Conservation (phyloP, 2,113 vertebrate species). For the Oncorhynchus kisutch region DNA sequence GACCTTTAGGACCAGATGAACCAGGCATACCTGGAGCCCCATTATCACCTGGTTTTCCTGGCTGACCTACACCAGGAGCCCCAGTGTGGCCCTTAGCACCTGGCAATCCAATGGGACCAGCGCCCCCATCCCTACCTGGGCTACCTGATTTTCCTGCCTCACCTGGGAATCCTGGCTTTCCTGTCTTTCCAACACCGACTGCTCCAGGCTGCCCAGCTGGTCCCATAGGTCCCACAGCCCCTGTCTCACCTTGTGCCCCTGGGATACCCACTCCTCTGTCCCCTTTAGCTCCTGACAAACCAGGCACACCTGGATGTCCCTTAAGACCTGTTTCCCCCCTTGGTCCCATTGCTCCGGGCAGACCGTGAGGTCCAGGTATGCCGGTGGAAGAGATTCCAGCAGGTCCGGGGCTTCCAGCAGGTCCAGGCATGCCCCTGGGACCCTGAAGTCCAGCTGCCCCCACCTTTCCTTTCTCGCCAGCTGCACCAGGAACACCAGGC, state of each 20-base stretch:
- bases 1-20: conserved; percentile 70
- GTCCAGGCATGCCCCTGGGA: conserved; percentile 83
- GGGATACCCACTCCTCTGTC: conserved; percentile 82
- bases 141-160: conserved; percentile 88
- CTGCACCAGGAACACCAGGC: conserved; percentile 66
- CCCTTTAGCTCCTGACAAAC: conserved; percentile 85
- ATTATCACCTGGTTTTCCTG: conserved; percentile 80
- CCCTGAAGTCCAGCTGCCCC: conserved; percentile 85
- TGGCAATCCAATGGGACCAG: conserved; percentile 78
- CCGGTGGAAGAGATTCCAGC: conserved; percentile 85
- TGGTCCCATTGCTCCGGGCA: conserved; percentile 80
- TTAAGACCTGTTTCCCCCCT: conserved; percentile 85
- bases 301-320: conserved; percentile 85
- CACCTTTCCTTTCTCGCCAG: conserved; percentile 84
- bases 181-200: conserved; percentile 85
- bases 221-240: conserved; percentile 81
- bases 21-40: conserved; percentile 79
- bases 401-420: conserved; percentile 82
- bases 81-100: conserved; percentile 84
- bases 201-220: conserved; percentile 79
- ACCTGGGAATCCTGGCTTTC: conserved; percentile 82
- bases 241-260: conserved; percentile 84
- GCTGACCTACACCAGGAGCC: conserved; percentile 78
- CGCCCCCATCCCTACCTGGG: conserved; percentile 80
- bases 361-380: conserved; percentile 86